A percentile compares a stretch with the other conserved stretches of the same genome.
Conservation (phyloP, 2,888 invertebrate species). For the Neoaliturus tenellus region DNA sequence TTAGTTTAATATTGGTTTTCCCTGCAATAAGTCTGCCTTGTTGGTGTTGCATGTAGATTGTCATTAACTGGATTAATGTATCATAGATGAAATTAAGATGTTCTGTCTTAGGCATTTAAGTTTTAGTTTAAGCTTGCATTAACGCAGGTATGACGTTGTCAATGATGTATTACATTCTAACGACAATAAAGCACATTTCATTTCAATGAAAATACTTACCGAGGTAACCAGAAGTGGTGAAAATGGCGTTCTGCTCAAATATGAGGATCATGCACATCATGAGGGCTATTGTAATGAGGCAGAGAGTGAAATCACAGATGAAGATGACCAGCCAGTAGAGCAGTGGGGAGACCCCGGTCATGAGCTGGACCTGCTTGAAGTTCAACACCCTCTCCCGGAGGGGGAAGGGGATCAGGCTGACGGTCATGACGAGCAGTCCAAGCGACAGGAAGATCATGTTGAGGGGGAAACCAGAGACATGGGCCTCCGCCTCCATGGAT, state of each 20-base stretch:
- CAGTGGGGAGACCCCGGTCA: constrained; percentile 78
- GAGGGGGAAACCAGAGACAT: neutral
- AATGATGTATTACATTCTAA: neutral
- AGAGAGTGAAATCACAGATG: constrained; percentile 73
- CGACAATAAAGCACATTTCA: too few relatives aligned
- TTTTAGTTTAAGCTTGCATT: too few relatives aligned
- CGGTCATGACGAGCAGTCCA: constrained; percentile 72
- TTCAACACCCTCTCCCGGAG: constrained; percentile 78
- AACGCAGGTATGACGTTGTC: too few relatives aligned
- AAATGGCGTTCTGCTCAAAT: neutral
- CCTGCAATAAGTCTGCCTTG: too few relatives aligned
- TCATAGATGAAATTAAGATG: too few relatives aligned
- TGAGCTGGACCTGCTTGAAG: constrained; percentile 80
- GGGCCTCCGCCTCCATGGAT: neutral
- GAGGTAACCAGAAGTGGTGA: neutral
- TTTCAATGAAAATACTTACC: neutral
- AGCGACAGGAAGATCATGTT: constrained; percentile 28
- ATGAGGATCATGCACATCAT: constrained; percentile 27
- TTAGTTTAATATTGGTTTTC: too few relatives aligned
- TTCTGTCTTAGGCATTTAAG: too few relatives aligned
- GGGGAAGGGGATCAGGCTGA: constrained; percentile 78
- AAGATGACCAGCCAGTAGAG: constrained; percentile 81
- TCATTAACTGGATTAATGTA: too few relatives aligned
- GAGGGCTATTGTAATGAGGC: constrained; percentile 56
- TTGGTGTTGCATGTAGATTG: too few relatives aligned